phyloP scores from a whole-genome alignment of 2,113 vertebrate genomes.

The Cinclus mexicanus region DNA sequence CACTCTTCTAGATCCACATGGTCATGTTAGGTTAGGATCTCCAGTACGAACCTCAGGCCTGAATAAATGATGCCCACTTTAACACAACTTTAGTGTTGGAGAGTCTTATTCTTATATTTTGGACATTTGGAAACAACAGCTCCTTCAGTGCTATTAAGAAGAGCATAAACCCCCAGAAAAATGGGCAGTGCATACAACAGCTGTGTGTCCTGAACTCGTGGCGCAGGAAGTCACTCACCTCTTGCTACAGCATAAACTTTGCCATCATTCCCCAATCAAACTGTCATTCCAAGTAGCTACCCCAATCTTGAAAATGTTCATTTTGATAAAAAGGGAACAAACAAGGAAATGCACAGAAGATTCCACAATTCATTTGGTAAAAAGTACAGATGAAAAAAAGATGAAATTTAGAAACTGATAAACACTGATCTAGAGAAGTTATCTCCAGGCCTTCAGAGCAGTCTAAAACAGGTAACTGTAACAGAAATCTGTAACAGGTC shows the following conservation, averaged over 20 bases:
- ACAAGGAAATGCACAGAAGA: background rate
- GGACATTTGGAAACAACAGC: background rate
- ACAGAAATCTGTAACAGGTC: background rate
- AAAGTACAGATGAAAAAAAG: background rate
- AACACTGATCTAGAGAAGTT: background rate
- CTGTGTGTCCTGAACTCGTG: accelerated
- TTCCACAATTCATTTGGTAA: background rate
- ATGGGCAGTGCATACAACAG: accelerated
- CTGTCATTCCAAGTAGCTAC: background rate
- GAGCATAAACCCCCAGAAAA: background rate
- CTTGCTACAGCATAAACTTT: background rate
- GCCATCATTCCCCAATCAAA: background rate
- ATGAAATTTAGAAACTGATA: background rate
- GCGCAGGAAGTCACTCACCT: background rate
- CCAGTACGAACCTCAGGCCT: background rate
- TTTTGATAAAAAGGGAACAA: background rate
- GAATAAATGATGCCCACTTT: background rate
- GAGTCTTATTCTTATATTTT: background rate
- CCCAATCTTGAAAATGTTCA: background rate
- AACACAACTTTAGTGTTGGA: background rate
- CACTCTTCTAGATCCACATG: accelerated
- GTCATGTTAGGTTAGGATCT: background rate
- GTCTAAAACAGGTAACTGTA: background rate
- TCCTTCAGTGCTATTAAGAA: background rate
- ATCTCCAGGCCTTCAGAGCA: background rate